phyloP scores from a whole-genome alignment of 2,888 invertebrate species.

The Cephus spinipes region DNA sequence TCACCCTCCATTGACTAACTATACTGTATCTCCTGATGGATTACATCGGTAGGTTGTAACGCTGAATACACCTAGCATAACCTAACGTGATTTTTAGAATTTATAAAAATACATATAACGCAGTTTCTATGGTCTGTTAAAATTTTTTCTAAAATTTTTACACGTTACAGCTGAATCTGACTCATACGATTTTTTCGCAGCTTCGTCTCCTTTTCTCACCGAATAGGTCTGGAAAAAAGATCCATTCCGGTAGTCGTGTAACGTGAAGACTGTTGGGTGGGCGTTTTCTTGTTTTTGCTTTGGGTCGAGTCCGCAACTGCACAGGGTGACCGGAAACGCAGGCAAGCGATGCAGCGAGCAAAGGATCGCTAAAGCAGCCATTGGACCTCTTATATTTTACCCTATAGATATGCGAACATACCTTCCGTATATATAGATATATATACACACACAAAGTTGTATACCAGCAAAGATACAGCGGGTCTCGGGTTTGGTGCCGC shows the following conservation, averaged over 20 bases:
- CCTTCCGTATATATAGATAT: neutral
- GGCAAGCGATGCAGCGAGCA: neutral
- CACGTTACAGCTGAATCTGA: neutral
- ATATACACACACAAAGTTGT: neutral
- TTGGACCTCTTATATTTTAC: neutral
- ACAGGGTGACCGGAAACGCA: slow-evolving; percentile 18
- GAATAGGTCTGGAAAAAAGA: neutral
- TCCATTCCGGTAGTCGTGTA: slow-evolving; percentile 1
- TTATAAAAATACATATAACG: neutral
- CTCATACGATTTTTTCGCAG: neutral
- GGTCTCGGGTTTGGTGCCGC: slow-evolving; percentile 2
- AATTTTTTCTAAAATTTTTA: neutral
- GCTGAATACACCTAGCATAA: neutral
- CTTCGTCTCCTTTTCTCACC: neutral
- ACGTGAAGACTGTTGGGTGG: neutral
- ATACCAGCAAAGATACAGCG: neutral
- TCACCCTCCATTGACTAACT: neutral
- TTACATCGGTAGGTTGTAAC: neutral
- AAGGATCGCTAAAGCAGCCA: neutral
- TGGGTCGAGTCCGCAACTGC: slow-evolving; percentile 4
- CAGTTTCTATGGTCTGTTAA: neutral
- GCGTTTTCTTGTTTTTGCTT: slow-evolving; percentile 7
- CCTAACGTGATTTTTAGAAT: neutral
- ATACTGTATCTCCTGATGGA: neutral
- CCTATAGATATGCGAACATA: neutral